These are phyloP conservation scores for Brachyalestes nurse DNA, from an alignment of 2,797 vertebrate species.

Conservation along the genomic window DNA sequence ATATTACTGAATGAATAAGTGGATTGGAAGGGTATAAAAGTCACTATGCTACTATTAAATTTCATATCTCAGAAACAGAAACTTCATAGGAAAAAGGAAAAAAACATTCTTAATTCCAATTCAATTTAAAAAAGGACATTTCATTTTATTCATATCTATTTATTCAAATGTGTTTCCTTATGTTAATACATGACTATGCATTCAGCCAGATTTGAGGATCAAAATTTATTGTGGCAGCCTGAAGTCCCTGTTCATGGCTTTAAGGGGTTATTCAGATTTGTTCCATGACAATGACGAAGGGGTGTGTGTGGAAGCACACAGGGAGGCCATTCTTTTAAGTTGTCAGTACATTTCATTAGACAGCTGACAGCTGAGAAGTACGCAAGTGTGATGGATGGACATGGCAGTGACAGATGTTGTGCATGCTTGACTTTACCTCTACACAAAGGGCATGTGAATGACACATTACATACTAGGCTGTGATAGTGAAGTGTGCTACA, in stretches of 20 bases:
- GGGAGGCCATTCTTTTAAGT: slow-evolving; percentile 66
- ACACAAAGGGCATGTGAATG: slow-evolving; percentile 58
- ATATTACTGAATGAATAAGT: background rate
- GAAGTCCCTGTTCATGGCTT: slow-evolving; percentile 11
- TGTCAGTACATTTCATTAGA: slow-evolving; percentile 72
- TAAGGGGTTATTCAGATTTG: slow-evolving; percentile 35
- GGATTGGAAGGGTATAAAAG: too few relatives aligned
- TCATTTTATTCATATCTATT: background rate
- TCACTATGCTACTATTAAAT: too few relatives aligned
- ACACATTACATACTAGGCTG: slow-evolving; percentile 43
- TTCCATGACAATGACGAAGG: slow-evolving; percentile 65
- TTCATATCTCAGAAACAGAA: too few relatives aligned
- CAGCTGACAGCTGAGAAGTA: slow-evolving; percentile 56
- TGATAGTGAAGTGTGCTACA: slow-evolving; percentile 39
- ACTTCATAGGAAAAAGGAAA: too few relatives aligned
- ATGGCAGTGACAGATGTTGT: slow-evolving; percentile 70
- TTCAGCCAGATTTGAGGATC: background rate
- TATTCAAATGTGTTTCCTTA: background rate
- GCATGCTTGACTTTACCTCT: slow-evolving; percentile 44
- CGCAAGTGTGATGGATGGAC: slow-evolving; percentile 57
- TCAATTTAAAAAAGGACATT: too few relatives aligned
- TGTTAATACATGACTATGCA: background rate
- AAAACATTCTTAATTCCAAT: too few relatives aligned
- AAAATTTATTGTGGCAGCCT: background rate
- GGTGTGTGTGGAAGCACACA: slow-evolving; percentile 28